phyloP scores from a whole-genome alignment of 2,113 vertebrate species.

The Danio rerio region DNA sequence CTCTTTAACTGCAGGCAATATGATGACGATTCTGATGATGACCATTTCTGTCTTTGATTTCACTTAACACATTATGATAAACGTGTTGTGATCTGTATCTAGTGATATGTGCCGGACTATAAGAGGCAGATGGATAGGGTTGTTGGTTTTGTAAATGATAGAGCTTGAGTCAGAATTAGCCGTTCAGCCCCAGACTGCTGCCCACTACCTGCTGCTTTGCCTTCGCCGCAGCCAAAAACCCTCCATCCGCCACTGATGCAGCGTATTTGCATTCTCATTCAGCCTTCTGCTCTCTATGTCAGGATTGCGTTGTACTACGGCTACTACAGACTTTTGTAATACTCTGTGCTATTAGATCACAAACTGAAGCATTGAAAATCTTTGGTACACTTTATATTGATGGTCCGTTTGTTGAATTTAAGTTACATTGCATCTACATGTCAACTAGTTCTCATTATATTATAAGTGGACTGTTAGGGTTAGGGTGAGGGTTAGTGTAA shows the following conservation, averaged over 20 bases:
- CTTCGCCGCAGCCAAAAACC: not conserved
- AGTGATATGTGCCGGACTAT: not conserved
- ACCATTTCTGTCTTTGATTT: slow-evolving; percentile 4
- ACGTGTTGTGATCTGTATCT: not conserved
- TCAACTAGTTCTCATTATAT: no score
- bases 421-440: no score
- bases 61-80: not conserved
- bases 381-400: no score
- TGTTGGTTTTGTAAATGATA: slow-evolving; percentile 15
- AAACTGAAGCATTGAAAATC: no score
- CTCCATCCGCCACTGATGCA: not conserved
- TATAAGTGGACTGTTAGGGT: no score
- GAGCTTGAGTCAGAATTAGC: slow-evolving; percentile 22
- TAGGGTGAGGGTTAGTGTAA: no score
- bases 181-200: slow-evolving; percentile 1
- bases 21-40: not conserved
- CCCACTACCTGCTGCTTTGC: slow-evolving; percentile 46
- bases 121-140: slow-evolving; percentile 37
- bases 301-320: not conserved
- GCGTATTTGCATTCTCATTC: slow-evolving; percentile 23
- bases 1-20: not conserved
- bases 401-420: no score
- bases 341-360: no score
- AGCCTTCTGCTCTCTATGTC: not conserved
- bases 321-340: no score